These are phyloP conservation scores for Colostygia pectinataria DNA, from an alignment of 2,888 invertebrate species.

Conservation along the genomic window DNA sequence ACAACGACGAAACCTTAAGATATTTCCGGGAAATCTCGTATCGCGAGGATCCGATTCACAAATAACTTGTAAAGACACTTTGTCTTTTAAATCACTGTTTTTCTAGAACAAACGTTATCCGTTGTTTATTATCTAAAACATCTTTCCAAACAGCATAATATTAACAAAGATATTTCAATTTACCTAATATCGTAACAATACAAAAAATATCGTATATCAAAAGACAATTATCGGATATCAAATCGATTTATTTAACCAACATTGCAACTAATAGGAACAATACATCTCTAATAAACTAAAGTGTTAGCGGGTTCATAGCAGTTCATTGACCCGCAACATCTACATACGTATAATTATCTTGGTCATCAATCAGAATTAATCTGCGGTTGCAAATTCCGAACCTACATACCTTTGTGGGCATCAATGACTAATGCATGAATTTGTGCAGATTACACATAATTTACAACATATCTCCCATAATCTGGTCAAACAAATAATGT, in stretches of 20 bases:
- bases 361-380: constrained; percentile 61
- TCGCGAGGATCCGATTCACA: constrained; percentile 32
- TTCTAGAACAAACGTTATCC: too few species aligned
- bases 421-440: constrained; percentile 31
- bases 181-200: background rate
- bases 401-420: constrained; percentile 31
- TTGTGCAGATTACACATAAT: constrained; percentile 17
- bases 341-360: constrained; percentile 39
- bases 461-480: background rate
- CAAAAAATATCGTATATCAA: background rate
- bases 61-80: constrained; percentile 1
- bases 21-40: constrained; percentile 50
- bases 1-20: constrained; percentile 42
- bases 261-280: background rate
- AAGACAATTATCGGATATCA: background rate
- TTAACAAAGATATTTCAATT: background rate
- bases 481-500: constrained; percentile 10
- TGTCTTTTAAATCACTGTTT: background rate
- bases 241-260: constrained; percentile 5
- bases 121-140: too few species aligned
- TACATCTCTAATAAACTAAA: too few species aligned
- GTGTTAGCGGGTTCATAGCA: constrained; percentile 7
- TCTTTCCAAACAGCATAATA: too few species aligned
- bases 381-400: constrained; percentile 40
- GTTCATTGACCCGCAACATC: constrained; percentile 46